Evolutionary conservation across 2,113 vertebrate genomes (phyloP).

Genomic region (Isichthys henryi): DNA sequence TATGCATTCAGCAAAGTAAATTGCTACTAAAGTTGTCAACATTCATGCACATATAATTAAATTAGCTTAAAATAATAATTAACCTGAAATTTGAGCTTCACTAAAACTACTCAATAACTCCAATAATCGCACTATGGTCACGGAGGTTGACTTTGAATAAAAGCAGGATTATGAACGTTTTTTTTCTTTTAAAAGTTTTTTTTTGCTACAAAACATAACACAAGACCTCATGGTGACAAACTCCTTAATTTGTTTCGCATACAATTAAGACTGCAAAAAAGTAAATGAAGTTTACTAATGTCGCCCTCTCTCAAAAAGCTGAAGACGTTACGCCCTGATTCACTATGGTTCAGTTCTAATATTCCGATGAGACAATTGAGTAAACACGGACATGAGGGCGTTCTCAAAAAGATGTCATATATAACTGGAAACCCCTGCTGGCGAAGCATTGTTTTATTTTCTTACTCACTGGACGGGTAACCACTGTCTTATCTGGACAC

Average conservation of each 20-base stretch:
- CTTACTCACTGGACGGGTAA: constrained; percentile 18
- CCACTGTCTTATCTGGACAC: constrained; percentile 8
- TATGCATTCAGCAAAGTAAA: background rate
- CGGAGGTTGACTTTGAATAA: background rate
- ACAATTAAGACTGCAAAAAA: background rate
- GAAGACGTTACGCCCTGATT: background rate
- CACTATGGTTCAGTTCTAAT: background rate
- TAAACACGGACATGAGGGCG: background rate
- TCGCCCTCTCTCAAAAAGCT: background rate
- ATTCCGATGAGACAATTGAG: background rate
- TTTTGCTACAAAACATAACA: background rate
- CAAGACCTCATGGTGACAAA: background rate
- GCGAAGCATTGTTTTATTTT: constrained; percentile 7
- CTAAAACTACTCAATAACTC: background rate
- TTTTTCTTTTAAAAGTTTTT: background rate
- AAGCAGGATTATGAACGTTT: background rate
- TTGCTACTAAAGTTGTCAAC: background rate
- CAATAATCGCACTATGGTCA: background rate
- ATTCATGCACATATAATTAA: background rate
- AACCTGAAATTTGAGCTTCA: background rate
- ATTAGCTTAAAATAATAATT: background rate
- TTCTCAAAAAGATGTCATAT: background rate
- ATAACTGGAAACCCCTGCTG: background rate
- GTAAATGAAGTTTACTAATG: background rate
- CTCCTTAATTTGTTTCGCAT: background rate